Evolutionary conservation across 2,888 invertebrate genomes (phyloP).

Genomic region (Pachydiplax longipennis): DNA sequence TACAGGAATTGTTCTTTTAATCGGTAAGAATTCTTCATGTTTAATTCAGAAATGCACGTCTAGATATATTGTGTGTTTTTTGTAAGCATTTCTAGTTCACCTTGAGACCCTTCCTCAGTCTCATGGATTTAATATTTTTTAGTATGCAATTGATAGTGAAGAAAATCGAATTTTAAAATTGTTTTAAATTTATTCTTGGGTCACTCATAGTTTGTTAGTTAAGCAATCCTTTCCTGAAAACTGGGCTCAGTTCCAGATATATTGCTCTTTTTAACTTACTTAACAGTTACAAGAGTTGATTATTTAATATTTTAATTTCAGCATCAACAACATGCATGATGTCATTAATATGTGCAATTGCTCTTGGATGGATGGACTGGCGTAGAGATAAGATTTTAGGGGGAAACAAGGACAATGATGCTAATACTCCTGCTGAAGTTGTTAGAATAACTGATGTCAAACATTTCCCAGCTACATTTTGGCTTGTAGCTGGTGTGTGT

Average conservation of each 20-base stretch:
- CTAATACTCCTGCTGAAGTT: slow-evolving; percentile 58
- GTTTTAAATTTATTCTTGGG: too few relatives aligned
- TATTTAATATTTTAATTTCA: slow-evolving; percentile 54
- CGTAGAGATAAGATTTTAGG: slow-evolving; percentile 78
- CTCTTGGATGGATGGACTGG: slow-evolving; percentile 85
- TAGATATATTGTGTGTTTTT: slow-evolving; percentile 36
- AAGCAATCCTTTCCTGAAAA: too few relatives aligned
- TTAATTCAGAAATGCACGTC: not conserved
- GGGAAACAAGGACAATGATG: slow-evolving; percentile 51
- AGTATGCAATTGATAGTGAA: not conserved
- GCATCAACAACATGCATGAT: slow-evolving; percentile 83
- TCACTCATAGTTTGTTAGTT: too few relatives aligned
- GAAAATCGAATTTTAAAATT: too few relatives aligned
- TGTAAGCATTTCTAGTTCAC: not conserved
- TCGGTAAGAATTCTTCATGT: slow-evolving; percentile 63
- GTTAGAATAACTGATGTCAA: slow-evolving; percentile 79
- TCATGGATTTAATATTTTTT: too few relatives aligned
- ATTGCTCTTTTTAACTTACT: too few relatives aligned
- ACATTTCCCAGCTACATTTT: slow-evolving; percentile 83
- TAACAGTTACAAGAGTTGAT: too few relatives aligned
- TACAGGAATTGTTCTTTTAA: slow-evolving; percentile 79
- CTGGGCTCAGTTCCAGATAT: too few relatives aligned
- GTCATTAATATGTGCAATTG: slow-evolving; percentile 82
- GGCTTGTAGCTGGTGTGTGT: slow-evolving; percentile 91
- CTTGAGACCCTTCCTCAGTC: too few relatives aligned